Evolutionary conservation across 2,888 invertebrate species (phyloP).

Genomic region (Leptinotarsa haldemani): DNA sequence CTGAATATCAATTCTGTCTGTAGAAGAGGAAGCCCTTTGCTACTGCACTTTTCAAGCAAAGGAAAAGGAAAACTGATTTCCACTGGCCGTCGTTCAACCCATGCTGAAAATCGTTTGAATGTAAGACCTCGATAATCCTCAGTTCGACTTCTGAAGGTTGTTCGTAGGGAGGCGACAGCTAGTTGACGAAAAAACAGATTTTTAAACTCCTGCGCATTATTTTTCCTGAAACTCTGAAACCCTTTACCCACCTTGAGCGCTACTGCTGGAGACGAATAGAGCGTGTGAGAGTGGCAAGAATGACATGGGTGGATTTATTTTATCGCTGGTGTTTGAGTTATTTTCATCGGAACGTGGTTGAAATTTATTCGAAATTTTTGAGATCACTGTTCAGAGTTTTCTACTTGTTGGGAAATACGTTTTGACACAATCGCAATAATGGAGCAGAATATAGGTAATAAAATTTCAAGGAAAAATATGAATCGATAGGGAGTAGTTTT

Average conservation of each 20-base stretch:
- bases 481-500: not conserved
- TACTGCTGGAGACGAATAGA: not conserved
- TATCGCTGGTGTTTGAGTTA: slow-evolving; percentile 11
- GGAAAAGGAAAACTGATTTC: too few species aligned
- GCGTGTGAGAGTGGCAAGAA: slow-evolving; percentile 1
- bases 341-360: slow-evolving; percentile 11
- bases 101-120: too few species aligned
- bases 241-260: not conserved
- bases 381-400: slow-evolving; percentile 18
- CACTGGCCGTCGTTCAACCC: too few species aligned
- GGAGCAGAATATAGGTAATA: not conserved
- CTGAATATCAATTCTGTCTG: too few species aligned
- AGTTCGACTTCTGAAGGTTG: too few species aligned
- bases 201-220: not conserved
- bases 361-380: slow-evolving; percentile 19
- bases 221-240: not conserved
- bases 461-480: not conserved
- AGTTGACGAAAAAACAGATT: too few species aligned
- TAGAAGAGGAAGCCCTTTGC: too few species aligned
- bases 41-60: too few species aligned
- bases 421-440: slow-evolving; percentile 4
- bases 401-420: slow-evolving; percentile 13
- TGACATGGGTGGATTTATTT: slow-evolving; percentile 19
- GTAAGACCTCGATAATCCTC: too few species aligned
- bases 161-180: too few species aligned